A percentile compares a stretch with the other conserved stretches of the same genome.
phyloP scores from a whole-genome alignment of 1,140 invertebrate genomes.

The Orchesella cincta region DNA sequence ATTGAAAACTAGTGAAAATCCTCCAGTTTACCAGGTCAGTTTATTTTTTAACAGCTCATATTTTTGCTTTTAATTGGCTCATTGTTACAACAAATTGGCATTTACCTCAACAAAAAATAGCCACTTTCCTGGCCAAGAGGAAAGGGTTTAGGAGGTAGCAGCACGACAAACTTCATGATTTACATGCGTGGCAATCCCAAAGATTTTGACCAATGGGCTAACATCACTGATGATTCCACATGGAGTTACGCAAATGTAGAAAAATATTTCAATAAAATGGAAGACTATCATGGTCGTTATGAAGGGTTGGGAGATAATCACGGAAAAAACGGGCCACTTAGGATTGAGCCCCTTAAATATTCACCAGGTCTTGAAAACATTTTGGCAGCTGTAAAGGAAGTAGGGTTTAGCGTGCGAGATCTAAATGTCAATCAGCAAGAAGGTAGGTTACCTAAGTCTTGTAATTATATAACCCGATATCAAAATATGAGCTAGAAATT shows the following conservation, averaged over 20 bases:
- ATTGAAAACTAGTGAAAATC: not conserved
- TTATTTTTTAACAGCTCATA: not conserved
- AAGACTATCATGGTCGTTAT: not conserved
- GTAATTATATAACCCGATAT: too few species aligned
- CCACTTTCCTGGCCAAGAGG: not conserved
- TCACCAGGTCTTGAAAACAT: not conserved
- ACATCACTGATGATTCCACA: not conserved
- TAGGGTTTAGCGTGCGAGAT: not conserved
- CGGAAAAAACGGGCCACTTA: not conserved
- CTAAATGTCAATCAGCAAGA: not conserved
- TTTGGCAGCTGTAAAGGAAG: not conserved
- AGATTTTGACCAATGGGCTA: constrained; percentile 2
- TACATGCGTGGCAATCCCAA: constrained; percentile 11
- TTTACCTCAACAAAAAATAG: not conserved
- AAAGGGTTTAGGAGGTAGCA: not conserved
- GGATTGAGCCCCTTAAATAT: not conserved
- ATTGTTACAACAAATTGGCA: not conserved
- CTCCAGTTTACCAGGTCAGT: not conserved
- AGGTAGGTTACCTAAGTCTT: not conserved
- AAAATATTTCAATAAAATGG: not conserved
- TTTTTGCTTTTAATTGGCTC: too few species aligned
- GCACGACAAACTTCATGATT: constrained; percentile 11
- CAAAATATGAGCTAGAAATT: not conserved
- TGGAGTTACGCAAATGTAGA: not conserved
- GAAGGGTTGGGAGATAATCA: too few species aligned